A percentile compares a stretch with the other conserved stretches of the same genome.
Evolutionary conservation across 2,113 vertebrate genomes (phyloP).

Genomic region (Camarhynchus parvulus): DNA sequence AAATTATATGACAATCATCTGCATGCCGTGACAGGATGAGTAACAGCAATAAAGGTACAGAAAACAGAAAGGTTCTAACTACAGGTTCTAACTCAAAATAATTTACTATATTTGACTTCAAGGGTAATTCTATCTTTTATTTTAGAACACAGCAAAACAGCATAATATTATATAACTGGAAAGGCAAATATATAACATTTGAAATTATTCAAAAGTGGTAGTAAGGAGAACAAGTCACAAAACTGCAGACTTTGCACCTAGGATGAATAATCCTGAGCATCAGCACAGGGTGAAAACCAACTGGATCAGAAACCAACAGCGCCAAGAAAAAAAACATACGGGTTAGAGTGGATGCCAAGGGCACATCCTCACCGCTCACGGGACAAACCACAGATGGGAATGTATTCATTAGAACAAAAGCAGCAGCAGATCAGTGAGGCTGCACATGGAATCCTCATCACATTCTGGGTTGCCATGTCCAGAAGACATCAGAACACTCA

Average conservation of each 20-base stretch:
- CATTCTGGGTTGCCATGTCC: neutral
- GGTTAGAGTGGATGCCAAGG: neutral
- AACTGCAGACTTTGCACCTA: neutral
- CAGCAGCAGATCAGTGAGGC: neutral
- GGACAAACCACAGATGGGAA: neutral
- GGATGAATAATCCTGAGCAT: neutral
- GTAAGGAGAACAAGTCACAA: neutral
- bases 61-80: neutral
- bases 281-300: neutral
- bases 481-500: neutral
- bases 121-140: neutral
- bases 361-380: neutral
- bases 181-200: neutral
- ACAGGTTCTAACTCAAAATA: neutral
- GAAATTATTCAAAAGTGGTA: neutral
- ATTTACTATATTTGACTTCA: neutral
- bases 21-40: neutral
- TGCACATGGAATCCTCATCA: neutral
- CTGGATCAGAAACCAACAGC: neutral
- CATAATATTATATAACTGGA: neutral
- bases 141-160: neutral
- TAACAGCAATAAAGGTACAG: neutral
- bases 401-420: rapidly evolving
- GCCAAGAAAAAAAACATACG: neutral
- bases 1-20: neutral